Base-by-base conservation (phyloP, 1,140 invertebrate species). In the Bombyx mori region DNA sequence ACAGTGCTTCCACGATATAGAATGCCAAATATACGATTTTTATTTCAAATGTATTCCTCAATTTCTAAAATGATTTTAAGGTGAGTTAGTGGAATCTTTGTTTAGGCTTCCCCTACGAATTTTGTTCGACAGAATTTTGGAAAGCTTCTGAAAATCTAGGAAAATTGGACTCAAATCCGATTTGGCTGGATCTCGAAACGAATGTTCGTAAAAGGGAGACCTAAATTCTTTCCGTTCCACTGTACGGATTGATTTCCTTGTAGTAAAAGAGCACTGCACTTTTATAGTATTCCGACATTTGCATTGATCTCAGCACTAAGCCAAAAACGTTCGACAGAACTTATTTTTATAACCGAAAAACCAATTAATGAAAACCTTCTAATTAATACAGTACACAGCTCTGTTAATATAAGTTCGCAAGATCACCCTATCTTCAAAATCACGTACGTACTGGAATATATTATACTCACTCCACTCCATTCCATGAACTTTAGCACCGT, bases 121-220 rank as follows among this genome's bases (percentile, higher is more conserved):
- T 75, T 75, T 62, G 65, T 62, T 66, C 60, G 52, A 60, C 64
- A 65, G 66, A 70, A 69, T 77, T 72, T 18, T 67, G 56, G 67
- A 44, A 49, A 68, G 68, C 69, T 79, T 71, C 68, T 61, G 66
- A 81, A 75, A 82, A 68, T 82, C 77, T 76, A 77, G 70, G 69
- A 79, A 80, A 81, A 85, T 82, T 85, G 77, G 78, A 81, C 70
- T 71, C 69, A 79, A 82, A 85, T 85, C 79, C 74, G 79, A 85
- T 85, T 85, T 82, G 69, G 74, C 56, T 65, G 75, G 68, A 76
- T 76, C 61, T 61, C 57, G 61, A 52, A 62, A 62, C 61, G 66
- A 73, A 68, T 77, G 64, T 70, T 69, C 59, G 61, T 65, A 73
- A 75, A 77, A 73, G 58, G 58, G 60, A 67, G 68, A 70, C 60